Conservation (phyloP, 2,797 vertebrate species). For the Myripristis murdjan region DNA sequence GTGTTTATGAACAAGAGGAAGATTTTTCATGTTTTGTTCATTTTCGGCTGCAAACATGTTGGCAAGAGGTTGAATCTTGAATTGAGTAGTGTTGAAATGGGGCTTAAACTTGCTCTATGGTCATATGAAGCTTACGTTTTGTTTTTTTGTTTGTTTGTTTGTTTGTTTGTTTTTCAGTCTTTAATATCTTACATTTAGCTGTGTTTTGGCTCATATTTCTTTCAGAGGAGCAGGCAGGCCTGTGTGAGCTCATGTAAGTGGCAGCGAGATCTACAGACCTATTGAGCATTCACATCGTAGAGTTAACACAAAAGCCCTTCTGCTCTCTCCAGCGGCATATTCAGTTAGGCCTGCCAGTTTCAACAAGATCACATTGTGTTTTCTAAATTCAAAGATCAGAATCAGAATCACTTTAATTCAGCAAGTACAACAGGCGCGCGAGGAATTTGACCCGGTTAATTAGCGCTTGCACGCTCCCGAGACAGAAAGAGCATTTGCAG, state of each 20-base stretch:
- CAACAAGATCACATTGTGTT: not conserved
- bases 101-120: not conserved
- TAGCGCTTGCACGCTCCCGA: not conserved
- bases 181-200: not conserved
- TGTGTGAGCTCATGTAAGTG: too few relatives aligned
- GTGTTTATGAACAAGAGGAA: constrained; percentile 80
- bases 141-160: too few relatives aligned
- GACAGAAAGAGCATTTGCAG: not conserved
- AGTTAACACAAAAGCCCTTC: too few relatives aligned
- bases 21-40: constrained; percentile 62
- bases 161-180: too few relatives aligned
- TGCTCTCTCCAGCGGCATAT: too few relatives aligned
- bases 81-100: constrained; percentile 16
- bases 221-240: too few relatives aligned
- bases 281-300: too few relatives aligned
- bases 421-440: not conserved
- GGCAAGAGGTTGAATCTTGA: constrained; percentile 42
- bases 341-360: too few relatives aligned
- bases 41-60: constrained; percentile 62
- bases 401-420: not conserved
- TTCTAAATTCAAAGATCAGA: not conserved
- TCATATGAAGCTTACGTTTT: not conserved
- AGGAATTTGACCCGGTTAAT: constrained; percentile 19
- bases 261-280: too few relatives aligned
- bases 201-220: not conserved